These are phyloP conservation scores for Acanthurus tractus DNA, from an alignment of 2,797 vertebrate genomes.

Conservation along the genomic window DNA sequence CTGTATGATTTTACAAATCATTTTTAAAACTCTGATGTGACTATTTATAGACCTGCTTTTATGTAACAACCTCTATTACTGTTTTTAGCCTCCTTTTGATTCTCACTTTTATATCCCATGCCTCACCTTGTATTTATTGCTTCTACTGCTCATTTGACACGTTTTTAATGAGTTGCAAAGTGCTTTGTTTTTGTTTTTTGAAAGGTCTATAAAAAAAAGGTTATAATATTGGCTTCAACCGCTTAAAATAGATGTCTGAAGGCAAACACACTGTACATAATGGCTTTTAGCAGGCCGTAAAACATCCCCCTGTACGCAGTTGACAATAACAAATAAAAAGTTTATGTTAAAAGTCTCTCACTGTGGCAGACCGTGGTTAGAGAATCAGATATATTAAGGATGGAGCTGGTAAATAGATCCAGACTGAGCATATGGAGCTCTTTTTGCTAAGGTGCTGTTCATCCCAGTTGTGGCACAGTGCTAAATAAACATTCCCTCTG, in stretches of 20 bases:
- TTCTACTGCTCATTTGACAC: constrained; percentile 17
- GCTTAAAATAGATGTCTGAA: constrained; percentile 24
- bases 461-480: constrained; percentile 53
- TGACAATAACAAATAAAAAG: not conserved
- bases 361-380: not conserved
- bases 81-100: constrained; percentile 18
- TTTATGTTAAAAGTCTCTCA: constrained; percentile 10
- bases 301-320: not conserved
- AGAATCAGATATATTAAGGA: constrained; percentile 2
- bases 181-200: constrained; percentile 16
- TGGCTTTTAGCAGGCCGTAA: not conserved
- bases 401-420: constrained; percentile 32
- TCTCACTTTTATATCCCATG: constrained; percentile 23
- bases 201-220: constrained; percentile 42
- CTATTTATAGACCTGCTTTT: constrained; percentile 38
- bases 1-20: constrained; percentile 13
- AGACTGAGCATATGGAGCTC: constrained; percentile 59
- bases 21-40: constrained; percentile 18
- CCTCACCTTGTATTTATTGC: constrained; percentile 14
- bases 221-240: not conserved
- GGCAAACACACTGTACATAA: not conserved
- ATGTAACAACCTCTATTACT: constrained; percentile 32
- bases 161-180: constrained; percentile 28
- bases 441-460: constrained; percentile 62
- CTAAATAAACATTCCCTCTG: constrained; percentile 74